Evolutionary conservation across 1,140 invertebrate genomes (phyloP), one percentile per base, ranked within the genome.

Genomic region (Gonatopus flavifemur): DNA sequence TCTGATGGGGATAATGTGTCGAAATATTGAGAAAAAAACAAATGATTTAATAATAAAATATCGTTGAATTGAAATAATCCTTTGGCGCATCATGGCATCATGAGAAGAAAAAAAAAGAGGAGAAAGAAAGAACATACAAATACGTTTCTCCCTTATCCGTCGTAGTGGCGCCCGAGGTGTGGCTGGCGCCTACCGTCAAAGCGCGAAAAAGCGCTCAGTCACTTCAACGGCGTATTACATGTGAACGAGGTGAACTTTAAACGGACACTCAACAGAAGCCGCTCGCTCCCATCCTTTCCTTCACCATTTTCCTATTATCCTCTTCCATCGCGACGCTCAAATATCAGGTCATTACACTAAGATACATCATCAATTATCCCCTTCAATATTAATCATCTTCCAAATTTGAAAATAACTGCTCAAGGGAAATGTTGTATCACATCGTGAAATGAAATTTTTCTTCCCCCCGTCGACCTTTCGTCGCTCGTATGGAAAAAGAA

Each of bases 81-180:
- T 24, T 40, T 10, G 45, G 22, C 40, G 49, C 45, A 45, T 47
- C 13, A 40, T n/a, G n/a, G n/a, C n/a, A n/a, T n/a, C n/a, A 32
- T 15, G 43, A 44, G 48, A 54, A 31, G 30, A 25, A 35, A 45
- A 52, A 59, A 55, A 54, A 42, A 36, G 37, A n/a, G 41, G 16
- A 28, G 24, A 30, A 43, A n/a, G n/a, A n/a, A n/a, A n/a, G n/a
- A n/a, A n/a, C n/a, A n/a, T n/a, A n/a, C 25, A 36, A 28, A 48
- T n/a, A n/a, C n/a, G n/a, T n/a, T n/a, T n/a, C n/a, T n/a, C n/a
- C n/a, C n/a, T n/a, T n/a, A 33, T 52, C 51, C 63, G 66, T 60
- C 69, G 53, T 15, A 47, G 61, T 62, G 67, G 68, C 69, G 70
- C 69, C 69, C 67, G 52, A 65, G 69, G 67, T 69, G 67, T 70